Base-by-base conservation (phyloP, 2,888 invertebrate genomes). In the Congeria kusceri region DNA sequence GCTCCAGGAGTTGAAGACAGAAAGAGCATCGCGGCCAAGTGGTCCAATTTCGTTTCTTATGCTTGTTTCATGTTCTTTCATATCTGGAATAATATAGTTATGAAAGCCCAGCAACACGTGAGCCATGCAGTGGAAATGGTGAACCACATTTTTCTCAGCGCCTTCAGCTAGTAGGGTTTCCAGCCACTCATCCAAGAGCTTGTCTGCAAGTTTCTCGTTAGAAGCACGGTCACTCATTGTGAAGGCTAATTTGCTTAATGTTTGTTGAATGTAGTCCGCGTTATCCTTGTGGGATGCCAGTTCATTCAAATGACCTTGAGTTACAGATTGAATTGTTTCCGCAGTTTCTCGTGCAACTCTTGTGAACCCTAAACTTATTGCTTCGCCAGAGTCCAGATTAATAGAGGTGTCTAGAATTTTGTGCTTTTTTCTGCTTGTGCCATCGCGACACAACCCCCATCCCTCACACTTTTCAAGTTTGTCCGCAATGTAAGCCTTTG, bases 331-430 rank as follows among this genome's bases (percentile, higher is more conserved):
- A 32, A 32, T 32, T 11, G 69, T 62, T 18, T 28, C 46, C 39
- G 63, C 76, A 29, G 63, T 76, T 58, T 76, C 69, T 27, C 58
- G 13, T 3, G 65, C 69, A 13, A 65, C 75, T 7, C 69, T 27
- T 0, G 32, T 69, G 49, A 75, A 75, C 0, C 74, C 74, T 7
- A 75, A 29, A 32, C 56, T 73, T 4, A 67, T 59, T 4, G 53
- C n/a, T n/a, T 77, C 77, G 27, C 77, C 73, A 28, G 69, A 46
- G 20, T 63, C 65, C 47, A 74, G 39, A 23, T 65, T 79, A 7
- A 81, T 44, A 13, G 77, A 63, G 1, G 74, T 81, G 28, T 77
- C 77, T 18, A 81, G 15, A n/a, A 81, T 73, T 29, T 81, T 81
- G 7, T 77, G 66, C 32, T 81, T 81, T 23, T 56, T 20, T 29